Base-by-base conservation (phyloP, 2,797 vertebrate species). In the Dryobates pubescens region DNA sequence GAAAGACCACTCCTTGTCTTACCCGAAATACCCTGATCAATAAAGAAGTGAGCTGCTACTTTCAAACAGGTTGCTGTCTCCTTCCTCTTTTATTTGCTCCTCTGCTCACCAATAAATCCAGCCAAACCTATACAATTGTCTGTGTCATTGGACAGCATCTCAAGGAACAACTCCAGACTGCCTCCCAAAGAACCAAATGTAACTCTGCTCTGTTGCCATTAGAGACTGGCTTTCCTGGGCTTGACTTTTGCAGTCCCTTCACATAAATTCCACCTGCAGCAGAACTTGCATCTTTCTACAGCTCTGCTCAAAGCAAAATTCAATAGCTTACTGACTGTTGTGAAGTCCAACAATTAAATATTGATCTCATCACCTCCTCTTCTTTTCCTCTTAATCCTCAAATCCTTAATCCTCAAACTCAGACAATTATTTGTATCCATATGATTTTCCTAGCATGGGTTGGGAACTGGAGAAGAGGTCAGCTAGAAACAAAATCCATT, bases 21-120 rank as follows among this genome's bases (percentile, higher is more conserved):
- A 19, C 15, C 6, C 20, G 18, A 57, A 75, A 57, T 7, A 38
- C 24, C 5, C 12, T 2, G 19, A 20, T 13, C 51, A 57, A 81
- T 4, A 45, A 20, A 14, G 13, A 45, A 22, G 30, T 30, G 30
- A 51, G 19, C 27, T 13, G 7, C 19, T 45, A 22, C 32, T 41
- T 26, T 22, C 17, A 56, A 67, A 27, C 0, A 49, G 61, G 29
- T 19, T 43, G 17, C n/a, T 0, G 1, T 45, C 47, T 47, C 22
- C 54, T 59, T 67, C 71, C 34, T 34, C 20, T 30, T 78, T 53
- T 36, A 38, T 41, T 79, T 47, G 27, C 34, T 70, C 24, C 22
- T 63, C 54, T 47, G 23, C 36, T 61, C 47, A 36, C 26, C 49
- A 65, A 32, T 34, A 70, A 51, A 73, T 18, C 15, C 18, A 56